Percentiles rank a stretch among this genome's conserved stretches.
These are phyloP conservation scores for Encarsia formosa DNA, from an alignment of 2,888 invertebrate species.

Conservation along the genomic window DNA sequence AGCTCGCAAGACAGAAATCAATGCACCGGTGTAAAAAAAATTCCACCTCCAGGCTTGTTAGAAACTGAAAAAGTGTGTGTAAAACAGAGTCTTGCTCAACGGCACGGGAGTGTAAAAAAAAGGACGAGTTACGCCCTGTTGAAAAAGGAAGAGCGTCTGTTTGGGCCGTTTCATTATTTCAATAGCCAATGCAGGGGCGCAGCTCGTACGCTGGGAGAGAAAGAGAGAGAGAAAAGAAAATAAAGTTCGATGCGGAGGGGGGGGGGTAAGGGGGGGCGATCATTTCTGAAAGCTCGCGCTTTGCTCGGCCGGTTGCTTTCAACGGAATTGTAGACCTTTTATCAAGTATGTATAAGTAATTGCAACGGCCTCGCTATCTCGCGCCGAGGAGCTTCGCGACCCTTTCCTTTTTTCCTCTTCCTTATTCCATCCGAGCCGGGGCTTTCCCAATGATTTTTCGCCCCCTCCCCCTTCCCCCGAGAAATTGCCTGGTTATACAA, in stretches of 20 bases:
- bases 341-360: conserved; percentile 25
- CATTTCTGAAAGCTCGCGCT: conserved; percentile 13
- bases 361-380: background rate
- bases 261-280: background rate
- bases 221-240: too few species aligned
- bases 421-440: background rate
- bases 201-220: background rate
- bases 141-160: too few species aligned
- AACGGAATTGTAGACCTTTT: conserved; percentile 18
- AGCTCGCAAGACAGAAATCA: too few species aligned
- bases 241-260: background rate
- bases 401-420: background rate
- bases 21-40: too few species aligned
- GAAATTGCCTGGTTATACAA: conserved; percentile 24
- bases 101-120: too few species aligned
- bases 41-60: too few species aligned
- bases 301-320: conserved; percentile 16
- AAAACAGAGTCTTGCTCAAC: too few species aligned
- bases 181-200: conserved; percentile 5
- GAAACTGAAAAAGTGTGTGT: too few species aligned
- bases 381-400: background rate
- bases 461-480: conserved; percentile 7
- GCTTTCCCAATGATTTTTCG: conserved; percentile 22
- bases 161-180: conserved; percentile 17
- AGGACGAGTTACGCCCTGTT: too few species aligned